These are phyloP conservation scores for Diplogasteroides magnus DNA, from an alignment of 1,140 invertebrate species.

Conservation along the genomic window DNA sequence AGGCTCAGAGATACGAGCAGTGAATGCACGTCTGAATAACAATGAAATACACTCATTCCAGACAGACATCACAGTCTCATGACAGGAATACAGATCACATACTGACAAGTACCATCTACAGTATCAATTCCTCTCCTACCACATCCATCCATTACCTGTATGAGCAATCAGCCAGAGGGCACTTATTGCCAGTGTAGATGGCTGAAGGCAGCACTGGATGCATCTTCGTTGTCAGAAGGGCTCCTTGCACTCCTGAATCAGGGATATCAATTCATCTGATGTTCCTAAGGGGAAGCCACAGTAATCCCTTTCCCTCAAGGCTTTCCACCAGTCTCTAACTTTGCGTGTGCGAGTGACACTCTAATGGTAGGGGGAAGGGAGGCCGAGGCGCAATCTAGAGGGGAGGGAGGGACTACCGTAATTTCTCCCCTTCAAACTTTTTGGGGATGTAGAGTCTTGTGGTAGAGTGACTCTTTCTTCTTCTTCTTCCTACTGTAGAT, in stretches of 20 bases:
- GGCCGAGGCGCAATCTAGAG: neutral
- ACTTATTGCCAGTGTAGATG: constrained; percentile 4
- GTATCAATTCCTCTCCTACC: neutral
- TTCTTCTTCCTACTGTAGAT: no score
- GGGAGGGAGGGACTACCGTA: neutral
- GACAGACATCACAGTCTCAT: neutral
- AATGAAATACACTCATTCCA: no score
- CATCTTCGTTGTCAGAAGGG: constrained; percentile 16
- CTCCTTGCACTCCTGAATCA: constrained; percentile 21
- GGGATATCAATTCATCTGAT: no score
- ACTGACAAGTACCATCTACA: constrained; percentile 10
- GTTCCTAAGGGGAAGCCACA: neutral
- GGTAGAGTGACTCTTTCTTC: no score
- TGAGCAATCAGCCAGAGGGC: neutral
- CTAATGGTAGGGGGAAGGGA: neutral
- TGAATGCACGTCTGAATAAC: neutral
- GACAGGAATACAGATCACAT: neutral
- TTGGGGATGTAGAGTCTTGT: no score
- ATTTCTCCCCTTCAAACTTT: neutral
- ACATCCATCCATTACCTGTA: neutral
- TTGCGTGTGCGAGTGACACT: neutral
- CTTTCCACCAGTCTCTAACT: neutral
- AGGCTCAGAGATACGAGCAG: neutral
- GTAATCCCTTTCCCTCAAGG: neutral
- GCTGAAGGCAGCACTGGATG: constrained; percentile 14